Evolutionary conservation across 2,113 vertebrate genomes (phyloP), one percentile per base, ranked within the genome.

Genomic region (Capricornis sumatraensis): DNA sequence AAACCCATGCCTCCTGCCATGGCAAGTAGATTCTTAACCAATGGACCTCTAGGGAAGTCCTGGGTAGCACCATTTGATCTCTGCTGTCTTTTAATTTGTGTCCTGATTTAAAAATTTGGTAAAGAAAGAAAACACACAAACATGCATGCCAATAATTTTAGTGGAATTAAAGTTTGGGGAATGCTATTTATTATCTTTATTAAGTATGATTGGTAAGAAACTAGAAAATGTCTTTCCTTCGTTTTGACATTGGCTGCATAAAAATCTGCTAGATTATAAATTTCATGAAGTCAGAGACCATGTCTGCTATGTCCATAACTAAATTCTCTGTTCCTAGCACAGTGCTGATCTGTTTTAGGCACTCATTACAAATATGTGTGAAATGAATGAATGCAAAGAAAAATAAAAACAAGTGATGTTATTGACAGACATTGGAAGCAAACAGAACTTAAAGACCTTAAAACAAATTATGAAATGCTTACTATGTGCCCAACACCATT

Each of bases 401-500:
- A 84, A 82, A 87, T 81, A 67, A 91, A 94, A 95, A 76, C 10
- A 50, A 23, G 25, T 62, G 30, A 79, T 25, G 30, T 71, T 74
- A 94, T 2, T 90, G 93, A 87, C 60, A 91, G 40, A 8, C 23
- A 25, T 0, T 87, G 36, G 79, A 79, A 84, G 50, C 33, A 94
- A 84, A 87, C 6, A 43, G 58, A 96, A 93, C 10, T 55, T 81
- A 64, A 74, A 79, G 60, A 36, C 53, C 23, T 88, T 88, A 78
- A 97, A 89, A 67, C 15, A 91, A 96, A 97, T 62, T 33, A n/a
- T 30, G 21, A 92, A 94, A 84, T 89, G n/a, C 23, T 94, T 76
- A 57, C n/a, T 30, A 30, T 87, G n/a, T 53, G 10, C 36, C 17
- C 14, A 67, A 16, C 17, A 19, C 17, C 64, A n/a, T 78, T 91